phyloP scores from a whole-genome alignment of 2,888 invertebrate genomes.

The Oligia fasciuncula region DNA sequence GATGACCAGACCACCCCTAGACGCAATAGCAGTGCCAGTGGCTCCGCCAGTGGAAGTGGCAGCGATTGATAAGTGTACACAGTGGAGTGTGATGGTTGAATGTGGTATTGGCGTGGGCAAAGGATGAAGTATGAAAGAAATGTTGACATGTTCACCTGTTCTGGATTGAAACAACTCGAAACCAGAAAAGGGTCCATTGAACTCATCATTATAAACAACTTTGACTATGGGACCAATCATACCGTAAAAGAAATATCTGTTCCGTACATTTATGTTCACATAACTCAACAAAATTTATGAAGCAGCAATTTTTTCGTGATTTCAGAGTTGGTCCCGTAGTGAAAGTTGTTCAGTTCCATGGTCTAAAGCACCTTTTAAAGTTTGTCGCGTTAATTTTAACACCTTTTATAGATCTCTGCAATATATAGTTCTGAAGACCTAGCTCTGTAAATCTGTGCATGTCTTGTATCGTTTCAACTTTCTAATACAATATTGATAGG shows the following conservation, averaged over 20 bases:
- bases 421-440: not conserved
- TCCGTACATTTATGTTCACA: not conserved
- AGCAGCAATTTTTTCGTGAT: too few species aligned
- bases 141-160: not conserved
- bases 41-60: constrained; percentile 66
- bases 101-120: not conserved
- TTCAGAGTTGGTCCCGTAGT: too few species aligned
- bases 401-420: too few species aligned
- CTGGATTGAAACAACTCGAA: not conserved
- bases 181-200: too few species aligned
- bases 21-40: constrained; percentile 72
- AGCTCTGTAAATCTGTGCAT: not conserved
- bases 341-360: too few species aligned
- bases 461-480: not conserved
- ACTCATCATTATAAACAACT: not conserved
- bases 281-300: too few species aligned
- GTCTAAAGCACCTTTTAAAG: too few species aligned
- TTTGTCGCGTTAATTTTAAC: too few species aligned
- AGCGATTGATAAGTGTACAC: constrained; percentile 59
- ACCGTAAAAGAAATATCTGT: too few species aligned
- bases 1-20: constrained; percentile 62
- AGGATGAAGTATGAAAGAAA: not conserved
- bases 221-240: too few species aligned
- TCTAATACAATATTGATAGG: not conserved
- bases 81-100: not conserved